Conservation (phyloP, 2,797 vertebrate species). For the Remorina albescens region DNA sequence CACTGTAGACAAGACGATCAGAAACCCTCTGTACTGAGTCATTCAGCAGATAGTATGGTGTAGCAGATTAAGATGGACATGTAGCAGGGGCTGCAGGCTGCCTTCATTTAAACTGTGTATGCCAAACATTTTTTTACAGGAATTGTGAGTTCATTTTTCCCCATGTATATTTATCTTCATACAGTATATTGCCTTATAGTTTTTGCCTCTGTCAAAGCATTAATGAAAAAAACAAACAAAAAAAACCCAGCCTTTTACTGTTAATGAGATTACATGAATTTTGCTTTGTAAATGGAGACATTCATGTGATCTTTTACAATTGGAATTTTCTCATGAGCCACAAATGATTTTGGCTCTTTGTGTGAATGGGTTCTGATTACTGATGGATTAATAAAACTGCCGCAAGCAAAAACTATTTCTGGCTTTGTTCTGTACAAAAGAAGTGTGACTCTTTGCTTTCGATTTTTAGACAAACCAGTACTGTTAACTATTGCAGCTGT, state of each 20-base stretch:
- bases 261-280: slow-evolving; percentile 44
- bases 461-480: neutral
- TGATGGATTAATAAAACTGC: slow-evolving; percentile 68
- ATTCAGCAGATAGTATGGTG: slow-evolving; percentile 14
- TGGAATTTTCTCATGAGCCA: slow-evolving; percentile 47
- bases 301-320: slow-evolving; percentile 54
- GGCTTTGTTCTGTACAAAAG: slow-evolving; percentile 24
- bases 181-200: slow-evolving; percentile 55
- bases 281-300: slow-evolving; percentile 58
- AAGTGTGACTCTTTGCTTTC: slow-evolving; percentile 5
- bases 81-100: slow-evolving; percentile 21
- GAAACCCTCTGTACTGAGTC: slow-evolving; percentile 22
- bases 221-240: slow-evolving; percentile 35
- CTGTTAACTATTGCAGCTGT: neutral
- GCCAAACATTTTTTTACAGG: slow-evolving; percentile 19
- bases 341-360: slow-evolving; percentile 30
- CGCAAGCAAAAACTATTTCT: slow-evolving; percentile 73
- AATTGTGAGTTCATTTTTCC: slow-evolving; percentile 39
- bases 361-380: slow-evolving; percentile 61
- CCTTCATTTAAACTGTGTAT: slow-evolving; percentile 31
- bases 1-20: slow-evolving; percentile 61
- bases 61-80: slow-evolving; percentile 48
- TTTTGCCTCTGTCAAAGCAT: slow-evolving; percentile 54
- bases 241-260: slow-evolving; percentile 61
- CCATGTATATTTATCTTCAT: slow-evolving; percentile 56